phyloP scores from a whole-genome alignment of 2,888 invertebrate genomes.

The Ectropis crepuscularia region DNA sequence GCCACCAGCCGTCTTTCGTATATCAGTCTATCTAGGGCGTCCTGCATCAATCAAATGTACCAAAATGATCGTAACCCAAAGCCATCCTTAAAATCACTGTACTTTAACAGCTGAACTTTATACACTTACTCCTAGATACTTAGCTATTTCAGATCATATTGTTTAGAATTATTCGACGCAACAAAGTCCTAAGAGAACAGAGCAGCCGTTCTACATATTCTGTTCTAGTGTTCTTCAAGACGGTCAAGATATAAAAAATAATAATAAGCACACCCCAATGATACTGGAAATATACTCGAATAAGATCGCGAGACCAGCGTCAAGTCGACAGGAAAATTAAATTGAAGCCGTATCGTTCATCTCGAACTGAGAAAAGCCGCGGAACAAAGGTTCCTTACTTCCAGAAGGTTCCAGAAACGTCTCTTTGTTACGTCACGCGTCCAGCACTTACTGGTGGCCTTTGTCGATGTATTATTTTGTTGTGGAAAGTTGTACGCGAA shows the following conservation, averaged over 20 bases:
- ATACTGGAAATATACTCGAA: constrained; percentile 8
- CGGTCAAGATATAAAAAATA: not conserved
- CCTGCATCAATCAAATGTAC: no score
- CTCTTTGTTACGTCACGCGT: constrained; percentile 23
- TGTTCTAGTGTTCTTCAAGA: not conserved
- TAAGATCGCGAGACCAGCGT: not conserved
- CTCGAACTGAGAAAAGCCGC: constrained; percentile 5
- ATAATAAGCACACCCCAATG: constrained; percentile 1
- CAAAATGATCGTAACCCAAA: no score
- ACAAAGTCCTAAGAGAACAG: no score
- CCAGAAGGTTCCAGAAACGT: constrained; percentile 12
- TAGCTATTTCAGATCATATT: not conserved
- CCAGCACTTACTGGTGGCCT: constrained; percentile 13
- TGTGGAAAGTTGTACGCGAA: constrained; percentile 1
- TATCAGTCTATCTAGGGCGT: no score
- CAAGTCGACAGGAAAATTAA: constrained; percentile 17
- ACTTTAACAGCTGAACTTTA: not conserved
- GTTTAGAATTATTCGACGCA: no score
- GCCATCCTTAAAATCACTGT: no score
- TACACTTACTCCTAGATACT: not conserved
- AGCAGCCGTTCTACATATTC: not conserved
- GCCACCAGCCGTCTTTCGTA: no score
- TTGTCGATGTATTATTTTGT: constrained; percentile 25
- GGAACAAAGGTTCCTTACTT: constrained; percentile 23
- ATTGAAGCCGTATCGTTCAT: constrained; percentile 16